A percentile compares a stretch with the other conserved stretches of the same genome.
These are phyloP conservation scores for Pterostichus madidus DNA, from an alignment of 2,888 invertebrate species.

Conservation along the genomic window DNA sequence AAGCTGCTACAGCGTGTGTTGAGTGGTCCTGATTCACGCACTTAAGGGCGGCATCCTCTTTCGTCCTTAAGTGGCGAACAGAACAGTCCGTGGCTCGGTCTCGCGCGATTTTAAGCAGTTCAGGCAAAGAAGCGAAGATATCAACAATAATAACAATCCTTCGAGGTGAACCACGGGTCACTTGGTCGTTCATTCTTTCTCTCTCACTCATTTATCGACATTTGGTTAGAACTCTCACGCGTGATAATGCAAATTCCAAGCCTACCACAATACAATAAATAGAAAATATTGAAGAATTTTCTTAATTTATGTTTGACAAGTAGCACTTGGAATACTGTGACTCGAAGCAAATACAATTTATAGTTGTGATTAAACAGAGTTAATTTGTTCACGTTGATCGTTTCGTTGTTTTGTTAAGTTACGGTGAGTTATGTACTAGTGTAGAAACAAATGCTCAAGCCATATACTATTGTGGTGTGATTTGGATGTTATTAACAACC, in stretches of 20 bases:
- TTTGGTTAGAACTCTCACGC: neutral
- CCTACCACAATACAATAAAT: conserved; percentile 57
- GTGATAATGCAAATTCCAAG: conserved; percentile 45
- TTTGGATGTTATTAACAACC: conserved; percentile 21
- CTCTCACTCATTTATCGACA: conserved; percentile 29
- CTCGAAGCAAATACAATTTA: conserved; percentile 25
- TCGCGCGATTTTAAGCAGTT: conserved; percentile 62
- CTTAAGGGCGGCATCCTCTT: conserved; percentile 64
- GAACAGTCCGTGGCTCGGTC: conserved; percentile 22
- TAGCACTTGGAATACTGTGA: conserved; percentile 39
- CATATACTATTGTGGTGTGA: conserved; percentile 42
- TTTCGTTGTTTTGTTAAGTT: neutral
- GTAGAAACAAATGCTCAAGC: conserved; percentile 54
- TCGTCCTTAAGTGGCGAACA: conserved; percentile 51
- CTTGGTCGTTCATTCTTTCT: conserved; percentile 52
- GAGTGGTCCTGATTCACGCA: neutral
- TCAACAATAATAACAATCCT: conserved; percentile 54
- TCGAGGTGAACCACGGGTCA: conserved; percentile 47
- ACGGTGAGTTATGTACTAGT: neutral
- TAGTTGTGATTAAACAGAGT: neutral
- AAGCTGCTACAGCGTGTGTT: conserved; percentile 33
- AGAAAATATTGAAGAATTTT: conserved; percentile 9
- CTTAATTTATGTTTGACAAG: conserved; percentile 7
- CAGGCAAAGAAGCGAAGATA: conserved; percentile 64
- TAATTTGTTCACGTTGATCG: conserved; percentile 12